Base-by-base conservation (phyloP, 1,140 invertebrate species). In the Cydia pomonella region DNA sequence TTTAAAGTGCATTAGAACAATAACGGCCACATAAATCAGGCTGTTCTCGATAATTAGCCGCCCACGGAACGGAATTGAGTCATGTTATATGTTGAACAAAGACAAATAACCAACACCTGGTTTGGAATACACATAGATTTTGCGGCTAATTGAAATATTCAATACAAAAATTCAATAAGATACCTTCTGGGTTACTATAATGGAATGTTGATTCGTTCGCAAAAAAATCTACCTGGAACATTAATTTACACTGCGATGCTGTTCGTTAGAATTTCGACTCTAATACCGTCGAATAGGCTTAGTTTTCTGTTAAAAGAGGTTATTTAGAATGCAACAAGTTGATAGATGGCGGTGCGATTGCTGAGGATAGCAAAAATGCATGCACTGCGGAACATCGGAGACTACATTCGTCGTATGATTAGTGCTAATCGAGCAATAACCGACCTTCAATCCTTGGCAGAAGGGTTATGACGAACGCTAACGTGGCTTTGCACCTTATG, bases 171-270 rank as follows among this genome's bases (percentile, higher is more conserved):
- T 64, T 18, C 13, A 33, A 64, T 64, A 64, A 38, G 29, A n/a
- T 33, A 75, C 76, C 72, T 69, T 75, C 66, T 75, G 77, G 66
- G 75, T 73, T 75, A 76, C 76, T 79, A 83, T 76, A 81, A 80
- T 79, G 78, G 80, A 59, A 77, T 78, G 77, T 81, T 23, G 73
- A 73, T 47, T n/a, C 72, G 76, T 73, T 27, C 76, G 79, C 76
- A 83, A 83, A 83, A 82, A 85, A 84, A 83, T 80, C 77, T 83
- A 84, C 81, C 83, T 82, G 79, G 75, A 80, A 75, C 21, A 73
- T 27, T 59, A 64, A 62, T 25, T 64, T 64, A 23, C 25, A 13
- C 27, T 73, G 2, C 27, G 23, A 18, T 29, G 6, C 2, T 13
- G 74, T 71, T 69, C 27, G n/a, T 69, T 13, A 29, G 25, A 71